Percentiles rank a stretch among this genome's conserved stretches.
phyloP scores from a whole-genome alignment of 2,113 vertebrate species.

The Bubo blakistoni region DNA sequence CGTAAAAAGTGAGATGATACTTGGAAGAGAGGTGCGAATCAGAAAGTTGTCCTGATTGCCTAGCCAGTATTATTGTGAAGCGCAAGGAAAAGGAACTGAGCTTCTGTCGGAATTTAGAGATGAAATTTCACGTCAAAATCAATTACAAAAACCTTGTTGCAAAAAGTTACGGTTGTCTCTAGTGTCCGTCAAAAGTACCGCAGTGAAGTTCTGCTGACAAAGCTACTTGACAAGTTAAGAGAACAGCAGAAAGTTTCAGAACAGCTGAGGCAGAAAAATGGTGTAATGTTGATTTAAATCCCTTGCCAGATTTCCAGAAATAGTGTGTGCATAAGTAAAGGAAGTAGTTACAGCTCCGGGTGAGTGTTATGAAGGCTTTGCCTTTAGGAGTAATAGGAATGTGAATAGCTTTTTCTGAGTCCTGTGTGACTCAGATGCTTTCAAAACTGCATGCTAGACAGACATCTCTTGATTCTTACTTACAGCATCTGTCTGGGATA shows the following conservation, averaged over 20 bases:
- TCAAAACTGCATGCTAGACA: background rate
- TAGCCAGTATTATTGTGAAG: background rate
- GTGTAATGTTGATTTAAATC: background rate
- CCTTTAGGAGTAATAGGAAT: background rate
- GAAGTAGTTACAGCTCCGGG: background rate
- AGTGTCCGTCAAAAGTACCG: background rate
- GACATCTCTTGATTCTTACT: background rate
- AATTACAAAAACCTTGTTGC: background rate
- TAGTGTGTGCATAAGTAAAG: background rate
- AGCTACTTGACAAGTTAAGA: slow-evolving; percentile 5
- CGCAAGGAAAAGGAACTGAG: background rate
- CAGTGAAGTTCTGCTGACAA: slow-evolving; percentile 13
- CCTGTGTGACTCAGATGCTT: background rate
- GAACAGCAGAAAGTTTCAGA: slow-evolving; percentile 2
- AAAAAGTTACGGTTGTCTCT: background rate
- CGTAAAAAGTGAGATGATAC: background rate
- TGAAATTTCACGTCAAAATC: background rate
- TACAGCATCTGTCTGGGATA: background rate
- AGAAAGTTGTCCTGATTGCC: background rate
- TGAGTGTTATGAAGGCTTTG: background rate
- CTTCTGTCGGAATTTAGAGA: background rate
- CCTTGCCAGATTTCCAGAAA: slow-evolving; percentile 13
- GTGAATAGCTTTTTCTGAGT: background rate
- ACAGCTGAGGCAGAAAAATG: slow-evolving; percentile 25
- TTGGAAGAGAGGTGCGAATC: background rate